Evolutionary conservation across 2,113 vertebrate genomes (phyloP).

Genomic region (Nipponia nippon): DNA sequence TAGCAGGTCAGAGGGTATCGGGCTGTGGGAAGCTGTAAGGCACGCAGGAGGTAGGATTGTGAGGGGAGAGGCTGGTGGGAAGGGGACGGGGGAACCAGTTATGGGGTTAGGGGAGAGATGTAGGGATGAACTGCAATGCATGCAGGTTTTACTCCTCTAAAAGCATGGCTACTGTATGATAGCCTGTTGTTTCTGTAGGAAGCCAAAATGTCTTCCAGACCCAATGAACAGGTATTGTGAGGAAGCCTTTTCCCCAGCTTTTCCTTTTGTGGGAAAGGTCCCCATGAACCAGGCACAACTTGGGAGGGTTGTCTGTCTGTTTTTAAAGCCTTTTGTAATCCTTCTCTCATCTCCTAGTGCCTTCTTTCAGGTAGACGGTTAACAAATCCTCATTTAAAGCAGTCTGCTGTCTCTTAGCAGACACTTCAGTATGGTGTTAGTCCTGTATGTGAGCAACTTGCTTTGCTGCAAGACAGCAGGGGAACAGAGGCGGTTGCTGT

Average conservation of each 20-base stretch:
- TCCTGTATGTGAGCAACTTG: neutral
- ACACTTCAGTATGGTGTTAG: neutral
- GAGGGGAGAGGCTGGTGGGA: neutral
- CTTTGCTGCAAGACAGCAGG: neutral
- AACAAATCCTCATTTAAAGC: neutral
- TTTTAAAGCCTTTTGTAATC: neutral
- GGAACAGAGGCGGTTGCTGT: neutral
- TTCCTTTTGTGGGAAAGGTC: neutral
- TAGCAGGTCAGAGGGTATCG: neutral
- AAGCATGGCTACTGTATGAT: neutral
- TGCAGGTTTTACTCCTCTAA: neutral
- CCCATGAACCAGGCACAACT: neutral
- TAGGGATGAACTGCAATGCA: neutral
- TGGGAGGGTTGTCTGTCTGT: neutral
- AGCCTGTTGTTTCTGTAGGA: neutral
- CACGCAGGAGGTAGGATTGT: rapidly evolving
- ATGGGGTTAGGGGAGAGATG: neutral
- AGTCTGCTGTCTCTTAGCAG: neutral
- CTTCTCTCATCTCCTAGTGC: neutral
- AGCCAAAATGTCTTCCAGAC: neutral
- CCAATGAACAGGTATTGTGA: neutral
- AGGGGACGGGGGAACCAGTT: neutral
- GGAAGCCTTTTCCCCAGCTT: neutral
- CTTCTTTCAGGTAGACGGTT: neutral
- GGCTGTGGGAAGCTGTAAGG: neutral